Base-by-base conservation (phyloP, 2,797 vertebrate genomes). In the Discoglossus pictus region DNA sequence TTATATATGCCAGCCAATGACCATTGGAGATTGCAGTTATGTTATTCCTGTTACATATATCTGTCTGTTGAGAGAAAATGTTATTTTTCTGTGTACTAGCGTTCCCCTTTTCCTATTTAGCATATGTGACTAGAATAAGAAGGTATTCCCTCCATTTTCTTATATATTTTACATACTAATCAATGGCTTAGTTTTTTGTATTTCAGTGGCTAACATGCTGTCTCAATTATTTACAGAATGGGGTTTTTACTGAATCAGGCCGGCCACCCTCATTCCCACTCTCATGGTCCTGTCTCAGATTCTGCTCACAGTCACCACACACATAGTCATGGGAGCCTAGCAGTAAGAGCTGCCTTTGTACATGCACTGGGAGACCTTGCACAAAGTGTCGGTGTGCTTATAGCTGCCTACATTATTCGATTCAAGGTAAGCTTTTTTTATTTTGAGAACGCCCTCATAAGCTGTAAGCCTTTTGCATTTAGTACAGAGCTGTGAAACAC, bases 301-400 rank as follows among this genome's bases (percentile, higher is more conserved):
- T n/a, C n/a, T n/a, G 71, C 80, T 1, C 76, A 79, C 0, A 44
- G 79, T 23, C 73, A 77, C 73, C 77, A 76, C 40, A 6, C 78
- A 0, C 77, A 76, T 1, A 72, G 89, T 62, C 82, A 78, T 1
- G 89, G 90, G 68, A 98, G 93, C 82, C 85, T 99, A 74, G 95
- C 93, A 0, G 92, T 99, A 25, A 86, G 96, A 78, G 97, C 97
- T 0, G 97, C 97, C 0, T 99, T 99, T 77, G 94, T 99, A 11
- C 97, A 99, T 0, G 97, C 96, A 24, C 75, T 99, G 60, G 97
- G 97, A 13, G 97, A 99, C 80, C 87, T 99, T 72, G 87, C 98
- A 0, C 97, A 99, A 78, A 99, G 97, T 20, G 80, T 99, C 0
- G 97, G 97, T 1, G 96, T 99, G 31, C 93, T 99, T 0, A 86